Base-by-base conservation (phyloP, 2,113 vertebrate genomes). In the Tauraco erythrolophus region DNA sequence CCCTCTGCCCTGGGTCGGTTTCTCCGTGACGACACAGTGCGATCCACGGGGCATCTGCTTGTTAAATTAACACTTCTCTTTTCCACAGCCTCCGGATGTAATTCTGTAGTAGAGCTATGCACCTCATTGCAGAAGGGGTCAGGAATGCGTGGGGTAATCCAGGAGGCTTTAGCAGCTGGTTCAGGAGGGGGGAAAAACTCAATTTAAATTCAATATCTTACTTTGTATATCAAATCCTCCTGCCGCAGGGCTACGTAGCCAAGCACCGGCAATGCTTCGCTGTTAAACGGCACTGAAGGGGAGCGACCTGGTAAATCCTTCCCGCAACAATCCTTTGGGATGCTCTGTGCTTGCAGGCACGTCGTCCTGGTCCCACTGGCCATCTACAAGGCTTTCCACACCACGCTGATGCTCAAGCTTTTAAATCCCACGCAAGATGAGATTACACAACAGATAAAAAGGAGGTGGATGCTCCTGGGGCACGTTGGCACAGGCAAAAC, bases 1-100 rank as follows among this genome's bases (percentile, higher is more conserved):
- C 37, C n/a, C 43, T 39, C 53, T 30, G 22, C 58, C 21, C 41
- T 7, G n/a, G 69, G 53, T 7, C 3, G 2, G 33, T 24, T 46
- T n/a, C 39, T 71, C 58, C 30, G 19, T 0, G 1, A 51, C 0
- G 1, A 24, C 22, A 22, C 1, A 5, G 58, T 14, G 15, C 2
- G 19, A 61, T 31, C 76, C 35, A 7, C 0, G n/a, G 19, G 21
- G 57, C 51, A 16, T 13, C 76, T 30, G 62, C 62, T 78, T 25
- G 45, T 64, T 84, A 65, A 71, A 61, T 51, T 69, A 83, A 87
- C 85, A n/a, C 57, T 19, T 65, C 72, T 25, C 39, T 43, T 48
- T 25, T 30, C 43, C 2, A 33, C 18, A 48, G 25, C 50, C 57
- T 43, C 62, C 75, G 81, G 80, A 51, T 25, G 43, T 4, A 33